Evolutionary conservation across 2,797 vertebrate species (phyloP).

Genomic region (Coendou prehensilis): DNA sequence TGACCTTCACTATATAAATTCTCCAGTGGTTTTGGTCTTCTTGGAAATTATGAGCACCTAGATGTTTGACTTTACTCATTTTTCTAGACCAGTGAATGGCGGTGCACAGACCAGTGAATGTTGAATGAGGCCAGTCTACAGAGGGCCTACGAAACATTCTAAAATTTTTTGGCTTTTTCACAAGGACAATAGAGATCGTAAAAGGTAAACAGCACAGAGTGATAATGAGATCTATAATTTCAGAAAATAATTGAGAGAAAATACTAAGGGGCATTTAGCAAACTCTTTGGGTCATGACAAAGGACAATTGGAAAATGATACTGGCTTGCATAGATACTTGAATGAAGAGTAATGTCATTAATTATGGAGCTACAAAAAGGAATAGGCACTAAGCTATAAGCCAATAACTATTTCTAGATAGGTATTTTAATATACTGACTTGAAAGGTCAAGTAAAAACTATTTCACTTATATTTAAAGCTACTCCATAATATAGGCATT

Average conservation of each 20-base stretch:
- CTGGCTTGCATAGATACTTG: constrained; percentile 49
- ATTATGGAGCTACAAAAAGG: constrained; percentile 49
- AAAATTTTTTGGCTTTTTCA: constrained; percentile 60
- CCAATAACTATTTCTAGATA: constrained; percentile 50
- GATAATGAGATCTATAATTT: constrained; percentile 19
- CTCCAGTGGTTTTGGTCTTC: constrained; percentile 17
- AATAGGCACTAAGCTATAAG: constrained; percentile 55
- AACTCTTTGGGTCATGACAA: constrained; percentile 18
- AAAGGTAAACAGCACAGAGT: neutral
- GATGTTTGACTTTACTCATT: constrained; percentile 47
- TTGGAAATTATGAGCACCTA: constrained; percentile 51
- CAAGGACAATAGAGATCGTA: constrained; percentile 34
- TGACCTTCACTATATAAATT: constrained; percentile 35
- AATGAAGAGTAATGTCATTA: constrained; percentile 22
- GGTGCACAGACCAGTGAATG: constrained; percentile 18
- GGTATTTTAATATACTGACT: constrained; percentile 58
- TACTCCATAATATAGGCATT: neutral
- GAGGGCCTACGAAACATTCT: constrained; percentile 29
- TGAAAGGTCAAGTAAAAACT: constrained; percentile 62
- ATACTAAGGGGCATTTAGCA: constrained; percentile 33
- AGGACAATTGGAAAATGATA: constrained; percentile 38
- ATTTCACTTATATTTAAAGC: constrained; percentile 54
- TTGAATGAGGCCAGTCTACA: constrained; percentile 21
- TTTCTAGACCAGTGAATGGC: constrained; percentile 16
- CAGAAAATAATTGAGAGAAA: constrained; percentile 38